Evolutionary conservation across 2,888 invertebrate species (phyloP).

Genomic region (Petrolisthes cinctipes): DNA sequence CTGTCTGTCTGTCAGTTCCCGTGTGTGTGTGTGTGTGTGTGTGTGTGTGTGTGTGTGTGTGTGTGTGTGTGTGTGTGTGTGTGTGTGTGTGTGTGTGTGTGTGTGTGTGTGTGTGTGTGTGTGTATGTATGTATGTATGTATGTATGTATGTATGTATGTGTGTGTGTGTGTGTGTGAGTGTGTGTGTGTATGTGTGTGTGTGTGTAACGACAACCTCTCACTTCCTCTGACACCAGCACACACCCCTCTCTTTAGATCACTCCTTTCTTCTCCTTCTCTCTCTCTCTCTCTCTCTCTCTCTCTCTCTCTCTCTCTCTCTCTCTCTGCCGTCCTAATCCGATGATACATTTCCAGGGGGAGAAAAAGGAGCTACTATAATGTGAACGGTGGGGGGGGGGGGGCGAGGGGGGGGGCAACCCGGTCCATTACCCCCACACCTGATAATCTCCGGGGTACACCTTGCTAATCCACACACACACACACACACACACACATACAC

Average conservation of each 20-base stretch:
- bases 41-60: conserved; percentile 14
- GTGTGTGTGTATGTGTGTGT: conserved; percentile 23
- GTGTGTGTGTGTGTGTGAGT: conserved; percentile 23
- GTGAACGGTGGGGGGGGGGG: no score
- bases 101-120: conserved; percentile 36
- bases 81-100: conserved; percentile 32
- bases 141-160: conserved; percentile 5
- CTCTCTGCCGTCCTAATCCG: background rate
- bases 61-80: conserved; percentile 20
- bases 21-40: background rate
- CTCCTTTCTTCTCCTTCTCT: background rate
- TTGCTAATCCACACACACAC: no score
- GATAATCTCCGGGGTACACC: no score
- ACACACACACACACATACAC: no score
- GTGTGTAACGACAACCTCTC: background rate
- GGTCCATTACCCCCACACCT: no score
- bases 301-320: background rate
- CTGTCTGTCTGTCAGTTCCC: background rate
- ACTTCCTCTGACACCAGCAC: background rate
- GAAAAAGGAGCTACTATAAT: no score
- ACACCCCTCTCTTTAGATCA: background rate
- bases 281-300: background rate
- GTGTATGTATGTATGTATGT: conserved; percentile 19
- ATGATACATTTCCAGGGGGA: no score
- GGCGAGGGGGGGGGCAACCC: no score